phyloP scores from a whole-genome alignment of 2,113 vertebrate species.

The Salvelinus fontinalis region DNA sequence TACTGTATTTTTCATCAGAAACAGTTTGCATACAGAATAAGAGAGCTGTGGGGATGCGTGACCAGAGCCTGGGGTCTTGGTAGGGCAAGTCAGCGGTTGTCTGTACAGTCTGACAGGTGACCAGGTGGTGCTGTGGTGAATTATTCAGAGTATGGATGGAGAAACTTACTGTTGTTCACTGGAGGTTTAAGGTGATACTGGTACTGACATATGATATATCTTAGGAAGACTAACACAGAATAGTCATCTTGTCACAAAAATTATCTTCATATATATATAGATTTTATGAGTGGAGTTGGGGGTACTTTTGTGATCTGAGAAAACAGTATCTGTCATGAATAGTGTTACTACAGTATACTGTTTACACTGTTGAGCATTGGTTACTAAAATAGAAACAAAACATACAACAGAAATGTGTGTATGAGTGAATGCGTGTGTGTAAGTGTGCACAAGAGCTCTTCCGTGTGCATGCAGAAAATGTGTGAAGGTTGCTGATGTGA shows the following conservation, averaged over 20 bases:
- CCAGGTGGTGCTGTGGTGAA: constrained; percentile 2
- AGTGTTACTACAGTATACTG: not conserved
- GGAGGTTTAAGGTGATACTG: not conserved
- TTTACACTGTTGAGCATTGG: not conserved
- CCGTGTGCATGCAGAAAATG: constrained; percentile 54
- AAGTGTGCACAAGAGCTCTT: not conserved
- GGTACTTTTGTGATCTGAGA: constrained; percentile 4
- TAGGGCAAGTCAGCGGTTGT: not conserved
- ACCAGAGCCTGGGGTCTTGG: not conserved
- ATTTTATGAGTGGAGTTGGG: too few species aligned
- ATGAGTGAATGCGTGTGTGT: constrained; percentile 30
- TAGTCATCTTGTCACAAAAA: not conserved
- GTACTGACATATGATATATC: not conserved
- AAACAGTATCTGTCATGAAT: not conserved
- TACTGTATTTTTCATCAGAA: not conserved
- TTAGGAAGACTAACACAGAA: not conserved
- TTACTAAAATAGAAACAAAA: not conserved
- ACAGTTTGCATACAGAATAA: not conserved
- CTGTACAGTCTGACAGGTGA: not conserved
- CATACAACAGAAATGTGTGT: constrained; percentile 28
- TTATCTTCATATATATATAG: not conserved
- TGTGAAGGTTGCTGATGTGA: constrained; percentile 89
- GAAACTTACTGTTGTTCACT: not conserved
- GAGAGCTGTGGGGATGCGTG: not conserved
- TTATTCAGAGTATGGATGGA: constrained; percentile 2